Evolutionary conservation across 2,888 invertebrate species (phyloP).

Genomic region (Nyleta sp.): DNA sequence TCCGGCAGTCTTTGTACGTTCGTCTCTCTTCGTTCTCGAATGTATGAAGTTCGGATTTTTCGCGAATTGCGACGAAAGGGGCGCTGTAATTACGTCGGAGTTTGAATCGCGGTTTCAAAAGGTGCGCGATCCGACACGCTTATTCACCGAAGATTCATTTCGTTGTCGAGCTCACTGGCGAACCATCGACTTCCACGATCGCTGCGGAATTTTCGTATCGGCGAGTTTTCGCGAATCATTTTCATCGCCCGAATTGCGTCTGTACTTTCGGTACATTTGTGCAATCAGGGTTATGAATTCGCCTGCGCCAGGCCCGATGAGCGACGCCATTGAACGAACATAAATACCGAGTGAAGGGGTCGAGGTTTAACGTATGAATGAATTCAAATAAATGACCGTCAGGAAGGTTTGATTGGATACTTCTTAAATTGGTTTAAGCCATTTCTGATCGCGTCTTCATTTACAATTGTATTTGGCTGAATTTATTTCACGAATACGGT

Average conservation of each 20-base stretch:
- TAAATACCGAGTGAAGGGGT: slow-evolving; percentile 3
- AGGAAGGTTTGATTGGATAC: no score
- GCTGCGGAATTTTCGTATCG: neutral
- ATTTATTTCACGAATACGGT: no score
- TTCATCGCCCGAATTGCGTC: neutral
- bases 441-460: no score
- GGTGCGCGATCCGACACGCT: no score
- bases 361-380: slow-evolving; percentile 13
- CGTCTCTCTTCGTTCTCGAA: slow-evolving; percentile 36
- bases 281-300: no score
- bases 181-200: no score
- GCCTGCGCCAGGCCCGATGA: no score
- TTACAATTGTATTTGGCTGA: no score
- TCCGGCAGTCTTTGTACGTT: slow-evolving; percentile 54
- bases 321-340: neutral
- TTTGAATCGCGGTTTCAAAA: slow-evolving; percentile 21
- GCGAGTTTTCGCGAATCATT: neutral
- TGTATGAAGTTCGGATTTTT: slow-evolving; percentile 42
- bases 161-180: no score
- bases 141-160: no score
- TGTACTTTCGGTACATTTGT: neutral
- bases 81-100: slow-evolving; percentile 23
- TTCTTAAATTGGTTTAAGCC: no score
- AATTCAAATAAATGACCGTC: neutral
- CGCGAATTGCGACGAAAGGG: slow-evolving; percentile 31